These are phyloP conservation scores for Sipunculus nudus DNA, from an alignment of 2,888 invertebrate genomes.

Conservation along the genomic window DNA sequence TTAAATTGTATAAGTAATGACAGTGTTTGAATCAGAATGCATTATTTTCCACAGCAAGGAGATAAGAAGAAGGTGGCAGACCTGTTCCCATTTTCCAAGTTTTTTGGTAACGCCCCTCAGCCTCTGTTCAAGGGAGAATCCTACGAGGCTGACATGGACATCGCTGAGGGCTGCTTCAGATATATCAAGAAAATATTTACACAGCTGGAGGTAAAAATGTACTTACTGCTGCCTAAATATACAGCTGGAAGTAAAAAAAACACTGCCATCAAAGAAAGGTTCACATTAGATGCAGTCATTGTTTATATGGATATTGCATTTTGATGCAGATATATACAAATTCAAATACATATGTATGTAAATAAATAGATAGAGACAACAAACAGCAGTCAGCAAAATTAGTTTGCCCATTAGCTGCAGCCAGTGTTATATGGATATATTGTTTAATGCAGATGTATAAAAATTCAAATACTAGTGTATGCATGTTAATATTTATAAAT, in stretches of 20 bases:
- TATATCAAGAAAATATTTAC: constrained; percentile 96
- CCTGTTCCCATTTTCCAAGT: constrained; percentile 92
- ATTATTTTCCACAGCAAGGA: not conserved
- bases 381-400: no score
- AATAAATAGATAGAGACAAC: no score
- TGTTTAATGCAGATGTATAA: no score
- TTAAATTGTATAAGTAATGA: not conserved
- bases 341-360: no score
- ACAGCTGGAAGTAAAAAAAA: no score
- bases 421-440: no score
- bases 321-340: no score
- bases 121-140: constrained; percentile 84
- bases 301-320: not conserved
- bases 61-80: constrained; percentile 58
- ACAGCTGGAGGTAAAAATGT: constrained; percentile 78
- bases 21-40: no score
- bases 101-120: constrained; percentile 92
- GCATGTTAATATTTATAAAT: no score
- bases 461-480: no score
- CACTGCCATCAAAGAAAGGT: no score
- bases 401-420: no score
- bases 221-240: not conserved
- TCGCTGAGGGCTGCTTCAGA: constrained; percentile 90
- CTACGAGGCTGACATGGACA: constrained; percentile 84
- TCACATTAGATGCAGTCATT: not conserved